Base-by-base conservation (phyloP, 2,888 invertebrate genomes). In the Cephonodes hylas region DNA sequence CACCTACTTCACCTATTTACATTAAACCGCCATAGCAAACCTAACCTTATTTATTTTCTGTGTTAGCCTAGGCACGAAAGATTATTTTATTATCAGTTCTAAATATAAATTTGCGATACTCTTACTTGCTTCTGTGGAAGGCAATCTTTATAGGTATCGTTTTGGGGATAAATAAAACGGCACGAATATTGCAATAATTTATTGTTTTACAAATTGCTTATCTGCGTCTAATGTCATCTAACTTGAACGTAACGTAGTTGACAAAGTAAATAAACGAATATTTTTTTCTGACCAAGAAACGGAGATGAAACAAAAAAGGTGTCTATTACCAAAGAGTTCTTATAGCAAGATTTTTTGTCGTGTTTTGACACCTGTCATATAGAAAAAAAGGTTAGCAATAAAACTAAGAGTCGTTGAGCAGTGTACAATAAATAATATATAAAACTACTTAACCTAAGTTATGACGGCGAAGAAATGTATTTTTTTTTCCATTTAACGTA, bases 191-290 rank as follows among this genome's bases (percentile, higher is more conserved):
- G 42, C 25, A 79, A 73, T 80, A 72, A 72, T 85, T 82, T 84
- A 84, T 84, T 84, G 77, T 76, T 82, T 84, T 85, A 85, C 79
- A 84, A 84, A 82, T 83, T 77, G 72, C 80, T 83, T 83, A 85
- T 74, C 79, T 79, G 78, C 74, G 69, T 76, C 80, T 83, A 84
- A 69, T 74, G 71, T 69, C 71, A 73, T 72, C 76, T 80, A 79
- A 75, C 60, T 74, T 66, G 67, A 53, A 42, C 66, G 62, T 63
- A 68, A 64, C 67, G 65, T 59, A 63, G 62, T 67, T 67, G 60
- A 60, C 15, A 64, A 66, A 64, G 13, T 15, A 45, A n/a, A n/a
- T n/a, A n/a, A 46, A 53, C 18, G 18, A 53, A 23, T 38, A 23
- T 22, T 42, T 34, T 60, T 42, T 42, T 25, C 18, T 23, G 15